Evolutionary conservation across 2,797 vertebrate species (phyloP).

Genomic region (Labeo calbasu): DNA sequence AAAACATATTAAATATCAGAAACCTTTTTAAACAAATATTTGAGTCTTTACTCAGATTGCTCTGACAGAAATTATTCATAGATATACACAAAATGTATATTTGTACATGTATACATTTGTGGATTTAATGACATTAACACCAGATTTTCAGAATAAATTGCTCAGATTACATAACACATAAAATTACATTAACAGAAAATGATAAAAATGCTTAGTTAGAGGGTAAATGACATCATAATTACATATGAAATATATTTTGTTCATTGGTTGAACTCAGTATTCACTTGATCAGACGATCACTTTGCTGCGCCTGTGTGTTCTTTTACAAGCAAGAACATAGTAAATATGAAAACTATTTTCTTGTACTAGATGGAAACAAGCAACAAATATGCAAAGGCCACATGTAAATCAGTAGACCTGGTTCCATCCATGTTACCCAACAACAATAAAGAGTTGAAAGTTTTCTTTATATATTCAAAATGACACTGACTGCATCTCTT

Average conservation of each 20-base stretch:
- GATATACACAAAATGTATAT: background rate
- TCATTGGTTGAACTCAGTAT: background rate
- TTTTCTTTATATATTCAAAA: background rate
- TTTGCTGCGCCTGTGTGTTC: background rate
- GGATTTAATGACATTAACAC: background rate
- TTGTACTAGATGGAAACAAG: slow-evolving; percentile 6
- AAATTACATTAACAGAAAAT: background rate
- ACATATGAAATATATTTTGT: background rate
- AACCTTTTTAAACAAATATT: background rate
- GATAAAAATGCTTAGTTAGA: background rate
- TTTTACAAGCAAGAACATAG: background rate
- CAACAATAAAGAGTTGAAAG: background rate
- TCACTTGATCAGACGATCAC: background rate
- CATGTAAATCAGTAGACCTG: slow-evolving; percentile 4
- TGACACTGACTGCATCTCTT: background rate
- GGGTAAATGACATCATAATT: background rate
- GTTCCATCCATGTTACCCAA: background rate
- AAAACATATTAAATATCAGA: background rate
- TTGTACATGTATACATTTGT: background rate
- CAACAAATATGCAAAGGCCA: slow-evolving; percentile 26
- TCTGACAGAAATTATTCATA: background rate
- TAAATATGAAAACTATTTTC: background rate
- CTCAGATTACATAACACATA: background rate
- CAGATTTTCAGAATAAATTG: background rate
- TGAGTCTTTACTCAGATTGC: background rate